A percentile compares a stretch with the other conserved stretches of the same genome.
phyloP scores from a whole-genome alignment of 2,113 vertebrate species.

The Podarcis cretensis region DNA sequence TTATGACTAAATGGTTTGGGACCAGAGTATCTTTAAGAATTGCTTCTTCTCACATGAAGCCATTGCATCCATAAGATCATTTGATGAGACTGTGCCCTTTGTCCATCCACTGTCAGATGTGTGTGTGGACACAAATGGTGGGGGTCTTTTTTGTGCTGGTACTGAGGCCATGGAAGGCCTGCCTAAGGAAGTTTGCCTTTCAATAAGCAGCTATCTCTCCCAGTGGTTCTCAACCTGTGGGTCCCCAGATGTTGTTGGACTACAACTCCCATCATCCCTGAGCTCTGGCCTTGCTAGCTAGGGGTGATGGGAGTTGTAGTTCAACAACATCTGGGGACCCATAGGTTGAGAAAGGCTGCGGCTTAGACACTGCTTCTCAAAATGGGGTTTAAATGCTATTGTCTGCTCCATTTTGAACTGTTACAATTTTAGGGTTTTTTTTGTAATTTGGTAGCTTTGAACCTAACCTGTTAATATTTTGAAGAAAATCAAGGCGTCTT shows the following conservation, averaged over 20 bases:
- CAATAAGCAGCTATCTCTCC: not conserved
- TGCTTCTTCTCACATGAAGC: not conserved
- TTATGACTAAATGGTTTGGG: not conserved
- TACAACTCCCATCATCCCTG: too few species aligned
- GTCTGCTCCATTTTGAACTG: not conserved
- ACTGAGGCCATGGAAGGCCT: not conserved
- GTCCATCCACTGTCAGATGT: not conserved
- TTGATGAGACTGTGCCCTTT: not conserved
- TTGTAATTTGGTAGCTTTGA: not conserved
- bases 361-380: not conserved
- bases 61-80: not conserved
- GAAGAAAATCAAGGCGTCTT: not conserved
- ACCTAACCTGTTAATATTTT: too few species aligned
- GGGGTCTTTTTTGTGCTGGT: too few species aligned
- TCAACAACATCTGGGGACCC: too few species aligned
- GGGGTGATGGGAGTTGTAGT: too few species aligned
- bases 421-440: not conserved
- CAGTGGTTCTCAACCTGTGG: not conserved
- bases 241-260: too few species aligned
- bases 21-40: not conserved
- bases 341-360: too few species aligned
- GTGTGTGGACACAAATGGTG: not conserved
- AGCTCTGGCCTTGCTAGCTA: too few species aligned
- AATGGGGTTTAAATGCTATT: not conserved
- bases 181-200: not conserved